phyloP scores from a whole-genome alignment of 2,888 invertebrate species.

The Salpingus planirostris region DNA sequence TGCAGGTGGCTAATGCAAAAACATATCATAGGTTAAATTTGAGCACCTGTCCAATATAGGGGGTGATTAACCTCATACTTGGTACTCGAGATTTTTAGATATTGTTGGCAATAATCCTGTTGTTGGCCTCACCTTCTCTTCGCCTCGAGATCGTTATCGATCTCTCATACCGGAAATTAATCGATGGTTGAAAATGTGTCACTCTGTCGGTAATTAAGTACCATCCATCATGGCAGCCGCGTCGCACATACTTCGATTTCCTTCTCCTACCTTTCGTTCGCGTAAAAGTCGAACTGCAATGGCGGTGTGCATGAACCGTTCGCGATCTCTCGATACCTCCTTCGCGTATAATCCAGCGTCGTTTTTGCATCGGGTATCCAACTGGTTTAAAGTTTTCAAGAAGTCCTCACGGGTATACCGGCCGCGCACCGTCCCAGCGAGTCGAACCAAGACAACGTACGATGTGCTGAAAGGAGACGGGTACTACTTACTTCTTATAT shows the following conservation, averaged over 20 bases:
- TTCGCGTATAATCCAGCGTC: slow-evolving; percentile 8
- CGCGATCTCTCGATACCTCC: slow-evolving; percentile 7
- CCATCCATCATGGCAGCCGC: slow-evolving; percentile 17
- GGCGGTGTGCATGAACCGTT: slow-evolving; percentile 5
- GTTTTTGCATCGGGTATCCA: slow-evolving; percentile 6
- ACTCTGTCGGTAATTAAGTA: slow-evolving; percentile 21
- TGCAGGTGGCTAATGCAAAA: too few species aligned
- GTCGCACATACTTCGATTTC: slow-evolving; percentile 7
- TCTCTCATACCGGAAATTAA: too few species aligned
- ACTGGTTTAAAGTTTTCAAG: too few species aligned
- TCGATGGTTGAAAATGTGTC: slow-evolving; percentile 21
- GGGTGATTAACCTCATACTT: too few species aligned
- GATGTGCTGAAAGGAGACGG: slow-evolving; percentile 2
- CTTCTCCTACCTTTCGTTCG: too few species aligned
- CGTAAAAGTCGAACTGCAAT: slow-evolving; percentile 9
- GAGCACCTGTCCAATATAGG: too few species aligned
- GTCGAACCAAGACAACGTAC: slow-evolving; percentile 3
- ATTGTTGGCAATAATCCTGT: too few species aligned
- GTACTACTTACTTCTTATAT: not conserved
- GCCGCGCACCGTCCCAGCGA: too few species aligned
- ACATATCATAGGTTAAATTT: too few species aligned
- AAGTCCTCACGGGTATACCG: too few species aligned
- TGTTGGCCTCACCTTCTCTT: not conserved
- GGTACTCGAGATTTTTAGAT: too few species aligned
- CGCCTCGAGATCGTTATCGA: too few species aligned